These are phyloP conservation scores for Entomobrya proxima DNA, from an alignment of 2,888 invertebrate genomes.

Conservation along the genomic window DNA sequence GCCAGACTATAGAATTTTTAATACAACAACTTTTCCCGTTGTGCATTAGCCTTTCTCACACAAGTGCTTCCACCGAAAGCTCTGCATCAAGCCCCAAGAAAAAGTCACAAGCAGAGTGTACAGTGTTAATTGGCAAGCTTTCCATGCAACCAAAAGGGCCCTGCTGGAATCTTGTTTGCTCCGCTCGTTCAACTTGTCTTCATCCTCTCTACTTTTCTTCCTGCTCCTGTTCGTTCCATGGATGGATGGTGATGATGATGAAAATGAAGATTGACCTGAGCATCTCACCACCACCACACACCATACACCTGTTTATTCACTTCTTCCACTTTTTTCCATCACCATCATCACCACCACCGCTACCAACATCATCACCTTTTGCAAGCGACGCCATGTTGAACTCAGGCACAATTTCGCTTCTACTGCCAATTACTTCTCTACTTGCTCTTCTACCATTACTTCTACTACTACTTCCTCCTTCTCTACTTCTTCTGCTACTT, in stretches of 20 bases:
- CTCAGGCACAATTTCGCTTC: slow-evolving; percentile 16
- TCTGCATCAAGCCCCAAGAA: not conserved
- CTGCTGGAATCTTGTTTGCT: slow-evolving; percentile 22
- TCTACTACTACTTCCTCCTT: slow-evolving; percentile 44
- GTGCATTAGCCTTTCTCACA: slow-evolving; percentile 6
- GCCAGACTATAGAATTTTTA: too few relatives aligned
- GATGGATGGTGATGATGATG: slow-evolving; percentile 22
- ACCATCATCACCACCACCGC: too few relatives aligned
- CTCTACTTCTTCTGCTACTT: slow-evolving; percentile 39
- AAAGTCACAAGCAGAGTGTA: not conserved
- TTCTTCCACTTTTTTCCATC: slow-evolving; percentile 42
- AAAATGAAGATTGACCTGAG: slow-evolving; percentile 44
- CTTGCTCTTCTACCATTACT: not conserved
- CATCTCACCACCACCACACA: too few relatives aligned
- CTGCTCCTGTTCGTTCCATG: slow-evolving; percentile 4
- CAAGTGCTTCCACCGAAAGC: not conserved
- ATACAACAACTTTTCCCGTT: too few relatives aligned
- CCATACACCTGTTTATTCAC: slow-evolving; percentile 48
- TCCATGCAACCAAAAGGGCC: slow-evolving; percentile 3
- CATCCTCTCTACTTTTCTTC: slow-evolving; percentile 4
- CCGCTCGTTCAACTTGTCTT: slow-evolving; percentile 8
- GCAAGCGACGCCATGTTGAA: slow-evolving; percentile 34
- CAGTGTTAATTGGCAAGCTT: not conserved
- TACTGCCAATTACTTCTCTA: too few relatives aligned
- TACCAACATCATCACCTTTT: too few relatives aligned